Conservation (phyloP, 2,797 vertebrate genomes). For the Sardinella longiceps region DNA sequence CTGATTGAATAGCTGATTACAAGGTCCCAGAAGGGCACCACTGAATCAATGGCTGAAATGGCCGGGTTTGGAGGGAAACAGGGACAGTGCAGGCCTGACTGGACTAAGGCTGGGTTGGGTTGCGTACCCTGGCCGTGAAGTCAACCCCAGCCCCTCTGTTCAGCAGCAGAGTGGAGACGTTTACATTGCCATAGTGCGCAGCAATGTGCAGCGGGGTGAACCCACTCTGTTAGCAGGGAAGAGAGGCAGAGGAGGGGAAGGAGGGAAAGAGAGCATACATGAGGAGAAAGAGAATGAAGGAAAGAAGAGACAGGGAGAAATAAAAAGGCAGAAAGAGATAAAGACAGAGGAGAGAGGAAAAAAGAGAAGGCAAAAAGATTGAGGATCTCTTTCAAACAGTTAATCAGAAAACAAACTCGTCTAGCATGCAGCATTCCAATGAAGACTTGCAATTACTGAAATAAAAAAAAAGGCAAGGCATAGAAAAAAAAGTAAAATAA, state of each 20-base stretch:
- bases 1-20: not conserved
- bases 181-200: slow-evolving; percentile 97
- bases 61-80: not conserved
- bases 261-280: slow-evolving; percentile 12
- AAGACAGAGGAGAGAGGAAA: not conserved
- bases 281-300: not conserved
- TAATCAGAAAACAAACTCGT: slow-evolving; percentile 8
- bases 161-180: slow-evolving; percentile 94
- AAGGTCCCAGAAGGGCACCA: not conserved
- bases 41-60: not conserved
- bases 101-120: not conserved
- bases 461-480: slow-evolving; percentile 40
- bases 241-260: not conserved
- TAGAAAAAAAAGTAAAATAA: slow-evolving; percentile 25
- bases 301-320: slow-evolving; percentile 36
- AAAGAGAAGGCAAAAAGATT: slow-evolving; percentile 5
- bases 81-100: not conserved
- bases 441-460: slow-evolving; percentile 56
- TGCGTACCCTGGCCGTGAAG: slow-evolving; percentile 92
- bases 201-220: slow-evolving; percentile 98
- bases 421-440: slow-evolving; percentile 56
- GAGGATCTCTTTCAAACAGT: not conserved
- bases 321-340: not conserved
- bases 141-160: slow-evolving; percentile 97
- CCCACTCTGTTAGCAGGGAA: slow-evolving; percentile 82